A percentile compares a stretch with the other conserved stretches of the same genome.
Evolutionary conservation across 1,140 invertebrate genomes (phyloP).

Genomic region (Drosophila bocki): DNA sequence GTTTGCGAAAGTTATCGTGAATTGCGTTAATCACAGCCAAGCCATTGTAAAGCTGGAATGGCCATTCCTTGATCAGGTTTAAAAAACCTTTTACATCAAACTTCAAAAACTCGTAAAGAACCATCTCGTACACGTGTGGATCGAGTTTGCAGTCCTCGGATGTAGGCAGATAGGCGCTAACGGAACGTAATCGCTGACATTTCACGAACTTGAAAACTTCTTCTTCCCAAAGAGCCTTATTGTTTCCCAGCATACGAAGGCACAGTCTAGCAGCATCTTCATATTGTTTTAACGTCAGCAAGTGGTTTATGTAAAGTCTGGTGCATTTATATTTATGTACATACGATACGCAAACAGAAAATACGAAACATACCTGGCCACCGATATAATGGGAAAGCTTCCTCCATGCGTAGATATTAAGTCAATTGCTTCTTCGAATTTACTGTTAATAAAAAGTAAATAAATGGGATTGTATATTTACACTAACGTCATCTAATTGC

Average conservation of each 20-base stretch:
- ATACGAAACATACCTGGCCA: slow-evolving; percentile 61
- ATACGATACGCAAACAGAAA: too few species aligned
- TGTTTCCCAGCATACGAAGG: slow-evolving; percentile 90
- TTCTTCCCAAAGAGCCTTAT: slow-evolving; percentile 97
- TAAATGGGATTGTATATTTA: not conserved
- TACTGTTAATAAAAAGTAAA: slow-evolving; percentile 83
- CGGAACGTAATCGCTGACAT: slow-evolving; percentile 92
- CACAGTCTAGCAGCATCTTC: slow-evolving; percentile 95
- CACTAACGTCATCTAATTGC: not conserved
- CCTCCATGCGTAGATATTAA: slow-evolving; percentile 87
- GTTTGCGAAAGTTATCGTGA: slow-evolving; percentile 90
- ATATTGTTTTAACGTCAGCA: slow-evolving; percentile 90
- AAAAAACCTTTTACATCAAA: slow-evolving; percentile 94
- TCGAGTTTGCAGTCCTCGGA: slow-evolving; percentile 90
- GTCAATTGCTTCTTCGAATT: slow-evolving; percentile 91
- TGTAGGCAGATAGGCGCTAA: slow-evolving; percentile 94
- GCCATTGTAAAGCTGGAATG: slow-evolving; percentile 93
- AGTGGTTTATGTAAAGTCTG: slow-evolving; percentile 93
- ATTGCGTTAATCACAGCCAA: slow-evolving; percentile 94
- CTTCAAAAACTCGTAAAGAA: slow-evolving; percentile 96
- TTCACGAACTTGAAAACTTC: slow-evolving; percentile 96
- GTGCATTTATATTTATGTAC: not conserved
- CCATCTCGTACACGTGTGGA: slow-evolving; percentile 97
- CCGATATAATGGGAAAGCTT: slow-evolving; percentile 76
- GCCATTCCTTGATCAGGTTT: slow-evolving; percentile 95